phyloP scores from a whole-genome alignment of 2,797 vertebrate genomes.

The Hipposideros larvatus region DNA sequence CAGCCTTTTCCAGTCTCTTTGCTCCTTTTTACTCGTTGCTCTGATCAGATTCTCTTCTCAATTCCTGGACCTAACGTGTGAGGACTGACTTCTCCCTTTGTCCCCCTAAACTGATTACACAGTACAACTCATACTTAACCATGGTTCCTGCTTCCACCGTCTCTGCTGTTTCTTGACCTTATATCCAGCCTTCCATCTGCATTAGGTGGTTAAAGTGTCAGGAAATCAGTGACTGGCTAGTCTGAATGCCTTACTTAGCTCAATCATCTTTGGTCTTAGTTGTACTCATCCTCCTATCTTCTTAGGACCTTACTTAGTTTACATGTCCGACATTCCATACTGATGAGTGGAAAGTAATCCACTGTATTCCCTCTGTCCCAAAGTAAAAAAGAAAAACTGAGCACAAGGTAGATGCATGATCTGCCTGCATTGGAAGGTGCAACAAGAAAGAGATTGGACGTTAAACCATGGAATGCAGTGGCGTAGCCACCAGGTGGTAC shows the following conservation, averaged over 20 bases:
- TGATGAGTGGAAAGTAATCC: neutral
- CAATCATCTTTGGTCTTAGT: neutral
- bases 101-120: neutral
- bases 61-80: neutral
- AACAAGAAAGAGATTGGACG: neutral
- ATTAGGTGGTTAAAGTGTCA: neutral
- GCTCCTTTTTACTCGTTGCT: neutral
- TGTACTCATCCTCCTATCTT: neutral
- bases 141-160: neutral
- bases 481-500: neutral
- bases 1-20: neutral
- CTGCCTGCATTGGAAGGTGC: neutral
- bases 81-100: neutral
- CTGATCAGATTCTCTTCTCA: neutral
- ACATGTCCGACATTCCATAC: neutral
- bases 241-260: neutral
- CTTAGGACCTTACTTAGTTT: neutral
- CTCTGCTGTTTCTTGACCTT: neutral
- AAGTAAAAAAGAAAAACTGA: neutral
- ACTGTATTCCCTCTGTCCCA: neutral
- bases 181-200: neutral
- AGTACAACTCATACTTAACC: neutral
- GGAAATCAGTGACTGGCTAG: neutral
- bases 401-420: neutral
- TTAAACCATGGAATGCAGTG: neutral